phyloP scores from a whole-genome alignment of 1,140 invertebrate species.

The Archegozetes longisetosus region DNA sequence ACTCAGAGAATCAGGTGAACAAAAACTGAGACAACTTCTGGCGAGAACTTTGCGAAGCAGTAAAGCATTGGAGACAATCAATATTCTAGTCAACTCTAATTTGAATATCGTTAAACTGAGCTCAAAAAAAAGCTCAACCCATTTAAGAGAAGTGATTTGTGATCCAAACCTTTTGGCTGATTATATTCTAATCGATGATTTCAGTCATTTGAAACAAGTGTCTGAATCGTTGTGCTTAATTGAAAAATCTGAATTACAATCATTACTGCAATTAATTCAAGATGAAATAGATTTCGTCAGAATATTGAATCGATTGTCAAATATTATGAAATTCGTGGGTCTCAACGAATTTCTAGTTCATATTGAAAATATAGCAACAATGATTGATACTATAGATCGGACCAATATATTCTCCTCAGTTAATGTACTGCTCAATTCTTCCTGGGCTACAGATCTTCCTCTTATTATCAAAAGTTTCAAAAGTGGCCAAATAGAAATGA shows the following conservation, averaged over 20 bases:
- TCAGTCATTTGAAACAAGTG: not conserved
- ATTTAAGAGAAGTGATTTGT: constrained; percentile 11
- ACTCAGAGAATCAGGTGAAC: not conserved
- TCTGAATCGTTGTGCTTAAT: constrained; percentile 1
- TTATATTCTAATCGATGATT: not conserved
- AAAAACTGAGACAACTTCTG: not conserved
- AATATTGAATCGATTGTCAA: constrained; percentile 7
- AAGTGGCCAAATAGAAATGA: constrained; percentile 8
- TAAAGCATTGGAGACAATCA: not conserved
- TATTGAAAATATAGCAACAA: constrained; percentile 10
- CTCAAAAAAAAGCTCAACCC: not conserved
- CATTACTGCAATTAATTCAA: not conserved
- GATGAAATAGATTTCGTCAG: constrained; percentile 6
- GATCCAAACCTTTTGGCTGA: constrained; percentile 5
- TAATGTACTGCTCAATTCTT: constrained; percentile 5
- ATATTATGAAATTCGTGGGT: not conserved
- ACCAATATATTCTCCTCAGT: constrained; percentile 10
- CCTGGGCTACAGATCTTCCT: constrained; percentile 8
- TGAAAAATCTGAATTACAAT: constrained; percentile 1
- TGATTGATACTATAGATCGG: constrained; percentile 12
- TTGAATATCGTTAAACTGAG: constrained; percentile 3
- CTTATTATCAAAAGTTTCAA: constrained; percentile 1
- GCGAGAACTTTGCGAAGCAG: not conserved
- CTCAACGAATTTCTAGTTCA: constrained; percentile 5
- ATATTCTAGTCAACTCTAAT: constrained; percentile 13